phyloP scores from a whole-genome alignment of 2,888 invertebrate genomes.

The Spatulosminthurus flaviceps region DNA sequence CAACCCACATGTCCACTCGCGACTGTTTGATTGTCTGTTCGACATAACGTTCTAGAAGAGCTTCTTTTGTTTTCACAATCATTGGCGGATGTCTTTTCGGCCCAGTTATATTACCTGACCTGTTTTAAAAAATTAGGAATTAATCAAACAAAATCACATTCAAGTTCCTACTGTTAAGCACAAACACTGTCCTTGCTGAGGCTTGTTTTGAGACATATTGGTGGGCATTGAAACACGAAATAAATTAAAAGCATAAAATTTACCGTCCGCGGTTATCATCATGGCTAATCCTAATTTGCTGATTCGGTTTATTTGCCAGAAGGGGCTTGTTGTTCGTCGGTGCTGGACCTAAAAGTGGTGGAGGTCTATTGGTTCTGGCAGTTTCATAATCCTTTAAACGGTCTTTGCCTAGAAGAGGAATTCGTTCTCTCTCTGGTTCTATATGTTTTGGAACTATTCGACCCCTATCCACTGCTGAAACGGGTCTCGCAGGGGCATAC shows the following conservation, averaged over 20 bases:
- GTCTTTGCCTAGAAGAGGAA: conserved; percentile 30
- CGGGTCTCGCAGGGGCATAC: conserved; percentile 56
- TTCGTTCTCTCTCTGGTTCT: conserved; percentile 36
- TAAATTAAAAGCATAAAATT: neutral
- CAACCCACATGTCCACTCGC: conserved; percentile 62
- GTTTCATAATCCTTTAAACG: conserved; percentile 30
- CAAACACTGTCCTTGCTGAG: too few relatives aligned
- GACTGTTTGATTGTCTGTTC: conserved; percentile 59
- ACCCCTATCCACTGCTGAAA: conserved; percentile 27
- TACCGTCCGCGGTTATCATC: conserved; percentile 35
- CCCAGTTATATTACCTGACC: neutral
- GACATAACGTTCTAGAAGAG: conserved; percentile 60
- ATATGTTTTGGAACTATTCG: conserved; percentile 43
- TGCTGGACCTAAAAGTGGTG: conserved; percentile 25
- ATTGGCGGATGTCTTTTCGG: conserved; percentile 45
- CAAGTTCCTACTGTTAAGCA: too few relatives aligned
- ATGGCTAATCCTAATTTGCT: neutral
- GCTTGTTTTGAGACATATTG: too few relatives aligned
- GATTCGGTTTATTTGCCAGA: conserved; percentile 23
- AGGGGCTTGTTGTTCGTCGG: conserved; percentile 23
- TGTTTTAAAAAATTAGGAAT: conserved; percentile 13
- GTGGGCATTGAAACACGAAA: neutral
- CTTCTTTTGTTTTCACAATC: conserved; percentile 61
- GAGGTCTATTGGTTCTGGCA: conserved; percentile 5
- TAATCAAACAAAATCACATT: neutral